Evolutionary conservation across 2,113 vertebrate genomes (phyloP).

Genomic region (Channa argus): DNA sequence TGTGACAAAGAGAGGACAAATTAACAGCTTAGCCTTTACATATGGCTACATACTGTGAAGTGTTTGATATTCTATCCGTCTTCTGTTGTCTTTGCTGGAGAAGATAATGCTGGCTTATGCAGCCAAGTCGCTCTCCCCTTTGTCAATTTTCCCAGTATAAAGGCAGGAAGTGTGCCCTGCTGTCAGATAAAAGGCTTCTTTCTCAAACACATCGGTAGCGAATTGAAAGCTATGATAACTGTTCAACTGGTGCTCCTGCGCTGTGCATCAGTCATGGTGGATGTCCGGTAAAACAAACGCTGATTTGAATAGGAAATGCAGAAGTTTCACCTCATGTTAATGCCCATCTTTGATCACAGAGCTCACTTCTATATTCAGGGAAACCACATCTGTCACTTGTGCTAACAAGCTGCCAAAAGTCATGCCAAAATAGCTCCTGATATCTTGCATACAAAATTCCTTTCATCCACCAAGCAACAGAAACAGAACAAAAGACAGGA

Average conservation of each 20-base stretch:
- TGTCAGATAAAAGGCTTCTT: slow-evolving; percentile 17
- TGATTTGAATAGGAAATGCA: slow-evolving; percentile 7
- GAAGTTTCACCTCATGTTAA: slow-evolving; percentile 24
- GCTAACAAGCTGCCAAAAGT: slow-evolving; percentile 8
- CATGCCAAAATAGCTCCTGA: background rate
- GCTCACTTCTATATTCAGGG: slow-evolving; percentile 14
- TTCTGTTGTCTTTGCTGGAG: slow-evolving; percentile 7
- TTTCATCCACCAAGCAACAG: slow-evolving; percentile 9
- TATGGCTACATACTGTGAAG: background rate
- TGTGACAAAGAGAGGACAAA: slow-evolving; percentile 22
- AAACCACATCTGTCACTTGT: slow-evolving; percentile 2
- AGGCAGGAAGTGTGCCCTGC: background rate
- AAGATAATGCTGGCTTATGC: slow-evolving; percentile 20
- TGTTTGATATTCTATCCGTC: slow-evolving; percentile 7
- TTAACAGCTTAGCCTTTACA: slow-evolving; percentile 7
- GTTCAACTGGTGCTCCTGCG: background rate
- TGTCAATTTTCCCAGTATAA: background rate
- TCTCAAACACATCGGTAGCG: background rate
- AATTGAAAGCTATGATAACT: slow-evolving; percentile 1
- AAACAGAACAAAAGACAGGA: background rate
- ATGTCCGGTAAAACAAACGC: slow-evolving; percentile 2
- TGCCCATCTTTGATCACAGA: slow-evolving; percentile 25
- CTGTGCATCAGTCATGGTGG: background rate
- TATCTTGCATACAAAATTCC: background rate
- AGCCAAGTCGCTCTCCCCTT: background rate